phyloP scores from a whole-genome alignment of 2,797 vertebrate species.

The Apogon talboti region DNA sequence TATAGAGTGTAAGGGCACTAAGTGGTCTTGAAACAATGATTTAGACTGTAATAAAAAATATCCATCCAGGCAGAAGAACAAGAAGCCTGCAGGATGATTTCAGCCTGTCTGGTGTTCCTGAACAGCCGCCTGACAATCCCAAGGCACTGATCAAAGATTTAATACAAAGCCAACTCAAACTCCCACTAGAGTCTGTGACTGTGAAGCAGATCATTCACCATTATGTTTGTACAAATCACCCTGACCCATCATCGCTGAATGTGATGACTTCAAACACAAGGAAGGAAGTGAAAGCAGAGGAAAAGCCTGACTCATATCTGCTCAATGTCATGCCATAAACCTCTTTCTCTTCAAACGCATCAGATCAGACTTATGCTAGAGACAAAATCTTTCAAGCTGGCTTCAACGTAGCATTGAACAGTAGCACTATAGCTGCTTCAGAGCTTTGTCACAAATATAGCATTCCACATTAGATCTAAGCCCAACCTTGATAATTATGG shows the following conservation, averaged over 20 bases:
- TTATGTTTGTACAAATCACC: conserved; percentile 28
- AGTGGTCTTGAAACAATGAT: not conserved
- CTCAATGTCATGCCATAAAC: no score
- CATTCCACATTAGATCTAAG: no score
- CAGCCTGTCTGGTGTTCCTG: conserved; percentile 13
- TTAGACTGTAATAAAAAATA: not conserved
- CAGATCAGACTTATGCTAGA: no score
- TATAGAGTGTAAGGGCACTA: not conserved
- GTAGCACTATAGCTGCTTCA: no score
- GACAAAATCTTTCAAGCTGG: no score
- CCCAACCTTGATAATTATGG: no score
- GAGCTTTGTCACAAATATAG: no score
- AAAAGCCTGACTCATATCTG: not conserved
- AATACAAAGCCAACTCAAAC: conserved; percentile 21
- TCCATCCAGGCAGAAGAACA: conserved; percentile 10
- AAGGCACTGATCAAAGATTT: conserved; percentile 51
- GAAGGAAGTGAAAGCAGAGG: conserved; percentile 4
- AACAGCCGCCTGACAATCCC: conserved; percentile 14
- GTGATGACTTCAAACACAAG: conserved; percentile 21
- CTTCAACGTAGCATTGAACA: no score
- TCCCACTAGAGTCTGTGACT: conserved; percentile 8
- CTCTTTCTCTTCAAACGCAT: no score
- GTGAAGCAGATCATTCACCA: conserved; percentile 22
- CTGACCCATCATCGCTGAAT: conserved; percentile 5
- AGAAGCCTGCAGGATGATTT: conserved; percentile 17